A percentile compares a stretch with the other conserved stretches of the same genome.
These are phyloP conservation scores for Paraplagusia blochii DNA, from an alignment of 2,113 vertebrate genomes.

Conservation along the genomic window DNA sequence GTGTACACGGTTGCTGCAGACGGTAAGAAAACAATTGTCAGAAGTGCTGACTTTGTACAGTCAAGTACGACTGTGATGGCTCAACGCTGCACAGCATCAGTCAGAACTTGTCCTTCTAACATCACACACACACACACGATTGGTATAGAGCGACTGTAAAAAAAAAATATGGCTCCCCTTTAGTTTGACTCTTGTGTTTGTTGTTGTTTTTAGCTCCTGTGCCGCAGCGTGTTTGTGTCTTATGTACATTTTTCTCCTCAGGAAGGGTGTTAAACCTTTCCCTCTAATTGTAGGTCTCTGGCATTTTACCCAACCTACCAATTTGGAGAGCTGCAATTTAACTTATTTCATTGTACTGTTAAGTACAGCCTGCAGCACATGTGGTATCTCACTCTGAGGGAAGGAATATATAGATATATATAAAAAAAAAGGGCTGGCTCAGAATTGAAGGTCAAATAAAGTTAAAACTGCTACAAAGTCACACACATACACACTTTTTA, in stretches of 20 bases:
- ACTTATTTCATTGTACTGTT: constrained; percentile 40
- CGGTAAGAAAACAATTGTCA: constrained; percentile 1
- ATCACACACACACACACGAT: constrained; percentile 7
- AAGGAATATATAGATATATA: not conserved
- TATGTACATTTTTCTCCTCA: constrained; percentile 24
- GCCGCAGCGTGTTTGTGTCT: constrained; percentile 20
- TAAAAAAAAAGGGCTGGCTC: not conserved
- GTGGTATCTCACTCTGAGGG: constrained; percentile 7
- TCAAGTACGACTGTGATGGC: not conserved
- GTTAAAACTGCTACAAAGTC: constrained; percentile 17
- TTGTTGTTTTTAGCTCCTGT: not conserved
- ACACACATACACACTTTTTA: constrained; percentile 11
- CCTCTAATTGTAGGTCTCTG: constrained; percentile 43
- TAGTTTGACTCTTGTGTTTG: constrained; percentile 8
- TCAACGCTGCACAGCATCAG: constrained; percentile 47
- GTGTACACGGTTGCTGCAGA: not conserved
- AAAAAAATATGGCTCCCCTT: constrained; percentile 4
- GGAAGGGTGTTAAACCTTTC: constrained; percentile 42
- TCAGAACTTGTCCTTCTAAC: constrained; percentile 52
- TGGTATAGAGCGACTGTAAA: not conserved
- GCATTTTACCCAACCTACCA: constrained; percentile 45
- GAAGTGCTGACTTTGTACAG: constrained; percentile 24
- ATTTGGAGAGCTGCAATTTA: constrained; percentile 49
- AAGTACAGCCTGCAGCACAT: constrained; percentile 28
- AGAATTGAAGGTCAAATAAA: constrained; percentile 13